A percentile compares a stretch with the other conserved stretches of the same genome.
Evolutionary conservation across 1,140 invertebrate genomes (phyloP).

Genomic region (Amphibalanus amphitrite): DNA sequence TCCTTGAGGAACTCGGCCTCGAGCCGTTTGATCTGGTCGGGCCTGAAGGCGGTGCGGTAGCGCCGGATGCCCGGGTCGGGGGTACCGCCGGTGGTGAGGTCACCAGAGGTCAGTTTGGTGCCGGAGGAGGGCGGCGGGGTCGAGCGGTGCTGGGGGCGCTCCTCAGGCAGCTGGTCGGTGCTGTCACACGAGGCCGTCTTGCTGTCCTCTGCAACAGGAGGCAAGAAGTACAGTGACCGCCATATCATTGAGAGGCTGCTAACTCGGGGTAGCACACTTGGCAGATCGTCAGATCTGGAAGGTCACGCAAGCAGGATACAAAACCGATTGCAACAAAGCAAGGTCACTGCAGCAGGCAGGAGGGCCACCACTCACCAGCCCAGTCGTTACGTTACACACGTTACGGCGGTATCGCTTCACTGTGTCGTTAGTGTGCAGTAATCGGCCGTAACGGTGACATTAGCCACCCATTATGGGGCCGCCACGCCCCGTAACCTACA

Average conservation of each 20-base stretch:
- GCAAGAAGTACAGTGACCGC: too few relatives aligned
- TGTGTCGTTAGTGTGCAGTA: neutral
- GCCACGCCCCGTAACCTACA: neutral
- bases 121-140: neutral
- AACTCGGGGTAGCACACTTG: too few relatives aligned
- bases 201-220: too few relatives aligned
- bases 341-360: too few relatives aligned
- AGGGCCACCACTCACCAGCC: too few relatives aligned
- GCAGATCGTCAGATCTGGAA: too few relatives aligned
- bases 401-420: too few relatives aligned
- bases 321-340: too few relatives aligned
- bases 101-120: neutral
- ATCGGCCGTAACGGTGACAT: neutral
- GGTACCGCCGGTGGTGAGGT: neutral
- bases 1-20: conserved; percentile 96
- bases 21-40: conserved; percentile 81
- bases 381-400: too few relatives aligned
- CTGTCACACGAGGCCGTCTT: neutral
- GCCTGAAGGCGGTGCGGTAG: conserved; percentile 92
- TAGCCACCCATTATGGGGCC: neutral
- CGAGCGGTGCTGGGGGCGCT: neutral
- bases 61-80: conserved; percentile 24
- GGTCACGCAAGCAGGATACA: too few relatives aligned
- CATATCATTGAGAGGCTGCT: too few relatives aligned
- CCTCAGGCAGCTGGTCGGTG: neutral